Evolutionary conservation across 2,797 vertebrate genomes (phyloP).

Genomic region (Peromyscus eremicus): DNA sequence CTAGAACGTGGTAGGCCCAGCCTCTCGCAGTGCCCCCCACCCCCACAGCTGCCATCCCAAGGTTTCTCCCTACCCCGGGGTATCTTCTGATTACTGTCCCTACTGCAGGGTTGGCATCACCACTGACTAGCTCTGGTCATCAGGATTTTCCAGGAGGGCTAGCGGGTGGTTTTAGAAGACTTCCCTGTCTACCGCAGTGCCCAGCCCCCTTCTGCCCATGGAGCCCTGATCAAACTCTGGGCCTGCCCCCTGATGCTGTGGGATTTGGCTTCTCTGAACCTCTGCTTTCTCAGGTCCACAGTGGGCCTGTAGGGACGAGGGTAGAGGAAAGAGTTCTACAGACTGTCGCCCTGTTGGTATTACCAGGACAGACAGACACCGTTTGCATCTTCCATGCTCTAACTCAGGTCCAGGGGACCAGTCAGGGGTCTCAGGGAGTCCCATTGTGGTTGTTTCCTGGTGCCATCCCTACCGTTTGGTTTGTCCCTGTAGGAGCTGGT

Average conservation of each 20-base stretch:
- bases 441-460: rapidly evolving
- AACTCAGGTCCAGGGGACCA: neutral
- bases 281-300: neutral
- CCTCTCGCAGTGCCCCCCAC: neutral
- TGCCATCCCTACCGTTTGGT: rapidly evolving
- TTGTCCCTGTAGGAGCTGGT: neutral
- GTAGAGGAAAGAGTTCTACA: neutral
- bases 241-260: neutral
- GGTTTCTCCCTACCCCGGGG: neutral
- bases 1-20: rapidly evolving
- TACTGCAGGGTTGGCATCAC: rapidly evolving
- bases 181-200: neutral
- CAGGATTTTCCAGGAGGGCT: neutral
- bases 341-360: neutral
- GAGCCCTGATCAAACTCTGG: neutral
- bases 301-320: neutral
- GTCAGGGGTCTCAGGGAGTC: neutral
- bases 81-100: neutral
- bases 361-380: neutral
- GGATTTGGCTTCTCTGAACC: neutral
- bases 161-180: neutral
- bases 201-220: neutral
- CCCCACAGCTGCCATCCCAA: no score
- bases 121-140: rapidly evolving
- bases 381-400: neutral